Percentiles rank a stretch among this genome's conserved stretches.
These are phyloP conservation scores for Hirudo medicinalis DNA, from an alignment of 1,140 invertebrate genomes.

Conservation along the genomic window DNA sequence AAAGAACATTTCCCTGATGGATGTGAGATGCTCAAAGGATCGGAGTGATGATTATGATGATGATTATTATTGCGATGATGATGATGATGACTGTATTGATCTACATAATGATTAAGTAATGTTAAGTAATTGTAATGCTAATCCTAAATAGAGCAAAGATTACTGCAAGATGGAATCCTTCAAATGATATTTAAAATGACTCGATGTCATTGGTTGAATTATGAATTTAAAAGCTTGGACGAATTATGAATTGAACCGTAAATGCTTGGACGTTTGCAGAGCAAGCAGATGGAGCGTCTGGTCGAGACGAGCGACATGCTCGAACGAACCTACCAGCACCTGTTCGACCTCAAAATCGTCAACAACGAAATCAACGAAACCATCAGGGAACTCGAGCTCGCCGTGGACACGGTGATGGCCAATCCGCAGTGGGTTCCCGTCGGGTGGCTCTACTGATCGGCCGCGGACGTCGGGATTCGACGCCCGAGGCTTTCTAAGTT, in stretches of 20 bases:
- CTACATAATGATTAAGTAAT: too few species aligned
- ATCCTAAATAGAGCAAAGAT: too few species aligned
- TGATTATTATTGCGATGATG: not conserved
- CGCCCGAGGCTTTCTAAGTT: not conserved
- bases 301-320: slow-evolving; percentile 89
- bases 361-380: slow-evolving; percentile 99
- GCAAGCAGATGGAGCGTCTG: slow-evolving; percentile 59
- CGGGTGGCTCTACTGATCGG: slow-evolving; percentile 39
- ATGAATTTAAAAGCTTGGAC: not conserved
- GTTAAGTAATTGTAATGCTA: too few species aligned
- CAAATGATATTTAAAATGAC: too few species aligned
- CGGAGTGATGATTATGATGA: not conserved
- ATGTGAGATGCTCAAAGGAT: not conserved
- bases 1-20: slow-evolving; percentile 41
- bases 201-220: not conserved
- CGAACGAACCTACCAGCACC: slow-evolving; percentile 87
- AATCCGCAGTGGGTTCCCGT: slow-evolving; percentile 78
- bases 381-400: slow-evolving; percentile 73
- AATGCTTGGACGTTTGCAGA: not conserved
- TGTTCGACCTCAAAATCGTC: slow-evolving; percentile 92
- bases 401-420: slow-evolving; percentile 74
- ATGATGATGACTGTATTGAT: not conserved
- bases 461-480: not conserved
- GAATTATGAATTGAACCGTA: not conserved
- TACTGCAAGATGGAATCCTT: too few species aligned